phyloP scores from a whole-genome alignment of 2,113 vertebrate species.

The human (Homo sapiens) region DNA sequence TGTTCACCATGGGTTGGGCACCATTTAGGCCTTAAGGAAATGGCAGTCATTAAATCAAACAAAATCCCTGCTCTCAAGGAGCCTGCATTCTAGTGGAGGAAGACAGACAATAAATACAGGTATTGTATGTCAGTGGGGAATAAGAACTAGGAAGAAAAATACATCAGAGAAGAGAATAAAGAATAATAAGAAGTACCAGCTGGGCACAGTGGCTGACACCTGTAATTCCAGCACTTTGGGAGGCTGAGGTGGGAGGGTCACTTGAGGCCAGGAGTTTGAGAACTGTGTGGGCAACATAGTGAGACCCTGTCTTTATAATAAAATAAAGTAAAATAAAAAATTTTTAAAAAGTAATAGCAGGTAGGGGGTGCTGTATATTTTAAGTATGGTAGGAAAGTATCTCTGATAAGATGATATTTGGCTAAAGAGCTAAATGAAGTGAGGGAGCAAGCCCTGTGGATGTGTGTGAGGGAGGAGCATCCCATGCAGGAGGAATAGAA shows the following conservation, averaged over 20 bases:
- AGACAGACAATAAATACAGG: neutral
- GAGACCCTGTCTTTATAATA: too few species aligned
- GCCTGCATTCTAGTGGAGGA: neutral
- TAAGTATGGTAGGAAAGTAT: neutral
- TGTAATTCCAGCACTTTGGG: too few species aligned
- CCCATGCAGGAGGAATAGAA: neutral
- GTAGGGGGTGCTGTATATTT: neutral
- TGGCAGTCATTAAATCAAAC: neutral
- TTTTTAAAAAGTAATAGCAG: neutral
- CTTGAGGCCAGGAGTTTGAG: too few species aligned
- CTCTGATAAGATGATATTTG: neutral
- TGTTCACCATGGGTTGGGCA: neutral
- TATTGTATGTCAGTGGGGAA: neutral
- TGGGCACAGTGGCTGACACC: too few species aligned
- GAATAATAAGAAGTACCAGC: neutral
- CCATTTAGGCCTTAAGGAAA: neutral
- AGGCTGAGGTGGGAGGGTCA: too few species aligned
- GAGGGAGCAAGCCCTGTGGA: neutral
- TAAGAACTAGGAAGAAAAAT: neutral
- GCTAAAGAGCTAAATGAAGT: constrained; percentile 4
- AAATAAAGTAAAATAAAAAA: too few species aligned
- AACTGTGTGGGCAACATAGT: too few species aligned
- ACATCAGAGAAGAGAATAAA: neutral
- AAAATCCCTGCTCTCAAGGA: neutral
- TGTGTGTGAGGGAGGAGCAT: neutral